A percentile compares a stretch with the other conserved stretches of the same genome.
Conservation (phyloP, 2,888 invertebrate species). For the Hydropsyche betteni region DNA sequence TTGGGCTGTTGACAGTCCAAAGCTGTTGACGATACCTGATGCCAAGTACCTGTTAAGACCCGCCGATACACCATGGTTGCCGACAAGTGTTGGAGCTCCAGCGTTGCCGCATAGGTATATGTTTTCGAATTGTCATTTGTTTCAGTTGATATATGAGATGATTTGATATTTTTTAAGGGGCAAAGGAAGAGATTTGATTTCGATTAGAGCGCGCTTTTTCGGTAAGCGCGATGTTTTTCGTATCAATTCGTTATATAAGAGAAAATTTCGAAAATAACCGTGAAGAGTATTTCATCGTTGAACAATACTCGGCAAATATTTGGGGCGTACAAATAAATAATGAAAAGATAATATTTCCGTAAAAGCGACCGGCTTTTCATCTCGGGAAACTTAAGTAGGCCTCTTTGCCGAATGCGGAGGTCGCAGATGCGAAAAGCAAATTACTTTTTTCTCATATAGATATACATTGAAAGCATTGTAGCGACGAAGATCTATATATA, state of each 20-base stretch:
- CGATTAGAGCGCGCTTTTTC: not conserved
- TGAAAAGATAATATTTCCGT: constrained; percentile 30
- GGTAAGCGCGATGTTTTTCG: not conserved
- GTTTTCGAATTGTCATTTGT: not conserved
- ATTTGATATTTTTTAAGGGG: not conserved
- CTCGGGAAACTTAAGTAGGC: constrained; percentile 14
- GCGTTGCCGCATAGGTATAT: constrained; percentile 79
- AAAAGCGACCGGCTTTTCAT: constrained; percentile 38
- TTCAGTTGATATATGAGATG: not conserved
- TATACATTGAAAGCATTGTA: not conserved
- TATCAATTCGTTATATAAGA: not conserved
- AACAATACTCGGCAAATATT: not conserved
- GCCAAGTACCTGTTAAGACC: constrained; percentile 93
- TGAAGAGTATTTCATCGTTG: not conserved
- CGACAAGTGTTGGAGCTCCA: constrained; percentile 87
- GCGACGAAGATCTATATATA: no score
- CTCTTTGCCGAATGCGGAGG: constrained; percentile 17
- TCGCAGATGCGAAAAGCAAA: constrained; percentile 40
- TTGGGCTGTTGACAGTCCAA: constrained; percentile 97
- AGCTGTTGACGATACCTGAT: constrained; percentile 95
- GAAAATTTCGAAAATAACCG: not conserved
- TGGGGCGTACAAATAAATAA: constrained; percentile 2
- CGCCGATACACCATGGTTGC: constrained; percentile 92
- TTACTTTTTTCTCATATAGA: constrained; percentile 18
- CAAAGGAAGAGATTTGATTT: not conserved